phyloP scores from a whole-genome alignment of 2,888 invertebrate genomes.

The Matsumyia berberina region DNA sequence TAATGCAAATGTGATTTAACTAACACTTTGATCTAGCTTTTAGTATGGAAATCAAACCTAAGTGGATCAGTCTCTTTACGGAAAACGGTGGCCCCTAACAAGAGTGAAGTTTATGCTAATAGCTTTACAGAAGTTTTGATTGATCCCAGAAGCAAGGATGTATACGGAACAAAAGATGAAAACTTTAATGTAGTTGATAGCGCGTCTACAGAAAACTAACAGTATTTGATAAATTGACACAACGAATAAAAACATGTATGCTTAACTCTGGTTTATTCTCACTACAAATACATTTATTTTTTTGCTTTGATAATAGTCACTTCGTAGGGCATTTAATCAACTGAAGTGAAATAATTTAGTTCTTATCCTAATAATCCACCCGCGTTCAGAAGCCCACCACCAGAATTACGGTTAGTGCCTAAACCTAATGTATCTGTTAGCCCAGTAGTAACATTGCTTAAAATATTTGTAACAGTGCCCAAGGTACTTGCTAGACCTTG shows the following conservation, averaged over 20 bases:
- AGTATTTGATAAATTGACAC: not conserved
- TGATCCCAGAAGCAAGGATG: conserved; percentile 81
- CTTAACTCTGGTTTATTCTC: too few species aligned
- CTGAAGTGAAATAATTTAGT: too few species aligned
- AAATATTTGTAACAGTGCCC: conserved; percentile 71
- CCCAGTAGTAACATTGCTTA: conserved; percentile 76
- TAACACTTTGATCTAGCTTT: conserved; percentile 77
- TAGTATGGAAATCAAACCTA: conserved; percentile 85
- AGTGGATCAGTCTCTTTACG: conserved; percentile 81
- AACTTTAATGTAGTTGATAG: conserved; percentile 82
- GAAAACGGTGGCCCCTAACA: conserved; percentile 77
- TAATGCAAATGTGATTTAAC: conserved; percentile 28
- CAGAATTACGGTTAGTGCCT: conserved; percentile 16
- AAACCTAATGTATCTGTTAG: conserved; percentile 67
- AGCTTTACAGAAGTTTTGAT: conserved; percentile 80
- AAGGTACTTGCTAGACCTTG: conserved; percentile 79
- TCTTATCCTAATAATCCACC: conserved; percentile 46
- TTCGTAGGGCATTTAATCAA: too few species aligned
- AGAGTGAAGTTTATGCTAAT: conserved; percentile 67
- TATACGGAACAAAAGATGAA: conserved; percentile 80
- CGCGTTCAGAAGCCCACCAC: not conserved
- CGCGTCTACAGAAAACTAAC: conserved; percentile 34
- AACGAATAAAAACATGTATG: too few species aligned
- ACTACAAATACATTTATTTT: too few species aligned
- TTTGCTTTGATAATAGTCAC: too few species aligned